Evolutionary conservation across 2,113 vertebrate species (phyloP).

Genomic region (Carassius gibelio): DNA sequence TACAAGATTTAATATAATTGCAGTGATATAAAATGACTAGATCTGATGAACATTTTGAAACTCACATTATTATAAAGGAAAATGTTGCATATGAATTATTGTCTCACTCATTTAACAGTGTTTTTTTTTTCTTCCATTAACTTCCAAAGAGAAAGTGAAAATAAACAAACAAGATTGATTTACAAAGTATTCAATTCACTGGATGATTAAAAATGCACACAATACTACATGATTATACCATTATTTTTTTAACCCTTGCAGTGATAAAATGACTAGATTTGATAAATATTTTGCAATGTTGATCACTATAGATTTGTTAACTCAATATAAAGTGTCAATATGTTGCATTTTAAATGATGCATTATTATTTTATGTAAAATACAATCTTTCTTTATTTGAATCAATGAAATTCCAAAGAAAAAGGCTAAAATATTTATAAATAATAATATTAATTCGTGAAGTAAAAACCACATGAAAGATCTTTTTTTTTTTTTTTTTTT

Average conservation of each 20-base stretch:
- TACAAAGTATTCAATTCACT: background rate
- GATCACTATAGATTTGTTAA: background rate
- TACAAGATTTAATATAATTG: background rate
- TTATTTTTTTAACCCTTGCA: too few relatives aligned
- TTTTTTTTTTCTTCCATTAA: too few relatives aligned
- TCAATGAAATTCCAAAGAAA: background rate
- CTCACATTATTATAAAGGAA: too few relatives aligned
- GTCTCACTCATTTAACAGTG: too few relatives aligned
- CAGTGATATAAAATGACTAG: background rate
- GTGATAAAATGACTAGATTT: too few relatives aligned
- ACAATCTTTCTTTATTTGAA: background rate
- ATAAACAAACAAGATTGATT: background rate
- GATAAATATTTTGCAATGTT: background rate
- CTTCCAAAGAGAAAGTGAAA: background rate
- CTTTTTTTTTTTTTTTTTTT: too few relatives aligned
- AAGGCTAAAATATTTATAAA: background rate
- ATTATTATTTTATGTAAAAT: background rate
- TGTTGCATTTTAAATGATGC: background rate
- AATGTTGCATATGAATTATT: too few relatives aligned
- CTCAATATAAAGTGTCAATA: background rate
- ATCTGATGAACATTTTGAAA: too few relatives aligned
- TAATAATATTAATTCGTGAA: background rate
- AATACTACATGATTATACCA: too few relatives aligned
- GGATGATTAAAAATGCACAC: background rate
- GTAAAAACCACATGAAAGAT: background rate